These are phyloP conservation scores for Rhinoderma darwinii DNA, from an alignment of 2,113 vertebrate genomes.

Conservation along the genomic window DNA sequence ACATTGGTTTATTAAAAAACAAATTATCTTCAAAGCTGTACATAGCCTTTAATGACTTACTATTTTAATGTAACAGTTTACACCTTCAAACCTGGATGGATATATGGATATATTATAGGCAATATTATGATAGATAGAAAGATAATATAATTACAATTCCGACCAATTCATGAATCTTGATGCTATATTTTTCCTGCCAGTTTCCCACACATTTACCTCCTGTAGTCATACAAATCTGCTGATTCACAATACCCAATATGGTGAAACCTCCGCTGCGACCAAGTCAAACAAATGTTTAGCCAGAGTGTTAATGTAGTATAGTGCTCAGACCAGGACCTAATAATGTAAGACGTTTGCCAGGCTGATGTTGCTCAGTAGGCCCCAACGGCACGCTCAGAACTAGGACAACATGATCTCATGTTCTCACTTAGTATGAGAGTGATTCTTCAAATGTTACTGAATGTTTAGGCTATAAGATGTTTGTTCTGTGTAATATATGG, in stretches of 20 bases:
- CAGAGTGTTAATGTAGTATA: neutral
- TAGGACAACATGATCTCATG: conserved; percentile 19
- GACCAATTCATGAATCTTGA: conserved; percentile 49
- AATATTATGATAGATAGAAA: neutral
- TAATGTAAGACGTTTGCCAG: conserved; percentile 9
- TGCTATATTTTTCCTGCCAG: conserved; percentile 63
- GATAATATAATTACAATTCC: neutral
- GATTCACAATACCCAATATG: conserved; percentile 59
- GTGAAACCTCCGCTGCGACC: conserved; percentile 58
- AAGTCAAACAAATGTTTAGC: conserved; percentile 56
- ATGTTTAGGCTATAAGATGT: conserved; percentile 6
- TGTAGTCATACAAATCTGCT: conserved; percentile 68
- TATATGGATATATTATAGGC: neutral
- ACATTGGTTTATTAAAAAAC: too few species aligned
- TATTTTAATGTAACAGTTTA: neutral
- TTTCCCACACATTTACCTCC: conserved; percentile 65
- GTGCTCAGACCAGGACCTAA: neutral
- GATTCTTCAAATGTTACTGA: neutral
- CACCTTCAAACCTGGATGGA: neutral
- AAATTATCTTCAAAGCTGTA: neutral
- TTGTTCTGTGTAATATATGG: conserved; percentile 34
- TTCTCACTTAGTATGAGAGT: conserved; percentile 1
- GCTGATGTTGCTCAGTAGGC: conserved; percentile 11
- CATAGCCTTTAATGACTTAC: neutral
- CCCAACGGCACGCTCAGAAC: neutral